Evolutionary conservation across 2,113 vertebrate genomes (phyloP).

Genomic region (Gymnobelideus leadbeateri): DNA sequence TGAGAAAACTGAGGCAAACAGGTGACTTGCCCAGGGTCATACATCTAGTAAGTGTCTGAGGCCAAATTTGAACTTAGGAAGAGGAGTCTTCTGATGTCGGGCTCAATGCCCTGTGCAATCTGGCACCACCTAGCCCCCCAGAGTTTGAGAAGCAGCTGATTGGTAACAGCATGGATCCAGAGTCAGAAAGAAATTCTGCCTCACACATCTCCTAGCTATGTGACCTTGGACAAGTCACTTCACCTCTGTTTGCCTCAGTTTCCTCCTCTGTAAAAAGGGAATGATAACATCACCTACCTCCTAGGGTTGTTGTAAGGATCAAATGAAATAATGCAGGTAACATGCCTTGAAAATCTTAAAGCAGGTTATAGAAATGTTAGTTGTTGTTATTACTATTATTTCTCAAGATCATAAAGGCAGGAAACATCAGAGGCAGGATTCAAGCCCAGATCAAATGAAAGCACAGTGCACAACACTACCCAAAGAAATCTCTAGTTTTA

Average conservation of each 20-base stretch:
- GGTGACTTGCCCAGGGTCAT: neutral
- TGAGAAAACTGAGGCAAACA: neutral
- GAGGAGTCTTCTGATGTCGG: too few species aligned
- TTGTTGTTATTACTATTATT: neutral
- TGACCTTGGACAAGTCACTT: neutral
- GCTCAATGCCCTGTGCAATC: too few species aligned
- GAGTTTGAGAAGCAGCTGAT: neutral
- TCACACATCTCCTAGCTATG: neutral
- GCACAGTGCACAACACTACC: neutral
- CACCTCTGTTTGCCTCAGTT: neutral
- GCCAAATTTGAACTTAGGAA: neutral
- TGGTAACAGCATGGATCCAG: neutral
- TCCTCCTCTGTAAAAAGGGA: neutral
- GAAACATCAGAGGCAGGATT: neutral
- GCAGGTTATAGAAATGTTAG: neutral
- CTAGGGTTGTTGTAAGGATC: neutral
- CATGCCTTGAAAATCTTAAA: too few species aligned
- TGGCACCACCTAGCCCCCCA: too few species aligned
- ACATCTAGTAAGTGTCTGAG: neutral
- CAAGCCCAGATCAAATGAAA: neutral
- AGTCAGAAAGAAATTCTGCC: neutral
- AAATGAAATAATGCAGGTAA: neutral
- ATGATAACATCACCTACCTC: neutral
- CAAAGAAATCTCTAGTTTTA: neutral
- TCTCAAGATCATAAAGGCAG: neutral